phyloP scores from a whole-genome alignment of 2,797 vertebrate species.

The Gouania willdenowi region DNA sequence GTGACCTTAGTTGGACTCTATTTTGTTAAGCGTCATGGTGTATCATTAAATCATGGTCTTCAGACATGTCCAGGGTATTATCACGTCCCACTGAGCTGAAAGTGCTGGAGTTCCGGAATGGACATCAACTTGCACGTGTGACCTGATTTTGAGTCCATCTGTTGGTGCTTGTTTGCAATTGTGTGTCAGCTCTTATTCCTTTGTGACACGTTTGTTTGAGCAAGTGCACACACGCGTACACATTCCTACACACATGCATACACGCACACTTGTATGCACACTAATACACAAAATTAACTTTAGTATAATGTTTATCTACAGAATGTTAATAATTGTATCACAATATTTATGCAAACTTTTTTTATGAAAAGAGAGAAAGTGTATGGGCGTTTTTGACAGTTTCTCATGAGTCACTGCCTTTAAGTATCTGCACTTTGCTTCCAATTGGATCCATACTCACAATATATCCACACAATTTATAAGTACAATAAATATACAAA shows the following conservation, averaged over 20 bases:
- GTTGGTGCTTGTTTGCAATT: slow-evolving; percentile 6
- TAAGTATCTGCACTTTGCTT: too few relatives aligned
- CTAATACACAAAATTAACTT: too few relatives aligned
- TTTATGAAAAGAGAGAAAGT: too few relatives aligned
- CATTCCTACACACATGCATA: slow-evolving; percentile 1
- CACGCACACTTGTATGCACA: slow-evolving; percentile 10
- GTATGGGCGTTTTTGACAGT: too few relatives aligned
- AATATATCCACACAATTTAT: too few relatives aligned
- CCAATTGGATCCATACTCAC: too few relatives aligned
- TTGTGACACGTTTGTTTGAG: slow-evolving; percentile 1
- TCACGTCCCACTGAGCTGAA: slow-evolving; percentile 22
- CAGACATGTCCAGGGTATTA: slow-evolving; percentile 13
- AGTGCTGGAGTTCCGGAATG: slow-evolving; percentile 16
- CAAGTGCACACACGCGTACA: slow-evolving; percentile 16
- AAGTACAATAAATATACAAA: too few relatives aligned
- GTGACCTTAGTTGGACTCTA: slow-evolving; percentile 19
- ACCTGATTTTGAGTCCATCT: slow-evolving; percentile 50
- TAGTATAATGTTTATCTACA: too few relatives aligned
- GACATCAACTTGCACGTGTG: slow-evolving; percentile 36
- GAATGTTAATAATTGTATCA: too few relatives aligned
- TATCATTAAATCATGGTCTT: slow-evolving; percentile 4
- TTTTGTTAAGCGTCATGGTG: slow-evolving; percentile 4
- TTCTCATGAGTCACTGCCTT: too few relatives aligned
- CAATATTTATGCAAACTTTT: too few relatives aligned
- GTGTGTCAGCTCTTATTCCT: too few relatives aligned